These are phyloP conservation scores for Hylia prasina DNA, from an alignment of 2,113 vertebrate genomes.

Conservation along the genomic window DNA sequence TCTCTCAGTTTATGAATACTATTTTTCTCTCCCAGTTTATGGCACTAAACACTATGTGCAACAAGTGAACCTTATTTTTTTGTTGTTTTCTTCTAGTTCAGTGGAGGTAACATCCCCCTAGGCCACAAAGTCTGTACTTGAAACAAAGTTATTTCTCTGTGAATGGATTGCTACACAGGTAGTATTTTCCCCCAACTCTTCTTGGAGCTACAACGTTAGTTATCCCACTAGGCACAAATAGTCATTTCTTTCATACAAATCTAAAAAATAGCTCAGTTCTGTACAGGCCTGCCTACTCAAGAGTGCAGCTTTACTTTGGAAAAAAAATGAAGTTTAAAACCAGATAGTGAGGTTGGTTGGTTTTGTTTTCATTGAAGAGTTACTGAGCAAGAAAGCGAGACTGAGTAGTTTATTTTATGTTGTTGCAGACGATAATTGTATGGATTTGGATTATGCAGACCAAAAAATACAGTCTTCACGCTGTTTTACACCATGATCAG, in stretches of 20 bases:
- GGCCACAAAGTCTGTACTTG: not conserved
- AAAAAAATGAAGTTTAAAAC: not conserved
- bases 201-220: not conserved
- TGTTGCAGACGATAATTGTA: not conserved
- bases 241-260: not conserved
- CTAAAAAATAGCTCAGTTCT: not conserved
- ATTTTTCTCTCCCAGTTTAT: not conserved
- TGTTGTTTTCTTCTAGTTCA: not conserved
- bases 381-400: not conserved
- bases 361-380: not conserved
- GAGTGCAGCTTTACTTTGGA: not conserved
- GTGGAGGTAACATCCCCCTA: too few relatives aligned
- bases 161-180: accelerated
- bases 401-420: conserved; percentile 50
- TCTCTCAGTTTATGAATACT: not conserved
- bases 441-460: not conserved
- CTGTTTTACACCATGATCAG: not conserved
- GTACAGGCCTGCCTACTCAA: not conserved
- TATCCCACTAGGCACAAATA: not conserved
- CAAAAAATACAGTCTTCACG: not conserved
- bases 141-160: not conserved
- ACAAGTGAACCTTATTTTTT: not conserved
- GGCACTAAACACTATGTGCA: not conserved
- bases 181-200: not conserved
- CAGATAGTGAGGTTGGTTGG: not conserved